Percentiles rank a stretch among this genome's conserved stretches.
Evolutionary conservation across 2,113 vertebrate genomes (phyloP).

Genomic region (Dasyurus viverrinus): DNA sequence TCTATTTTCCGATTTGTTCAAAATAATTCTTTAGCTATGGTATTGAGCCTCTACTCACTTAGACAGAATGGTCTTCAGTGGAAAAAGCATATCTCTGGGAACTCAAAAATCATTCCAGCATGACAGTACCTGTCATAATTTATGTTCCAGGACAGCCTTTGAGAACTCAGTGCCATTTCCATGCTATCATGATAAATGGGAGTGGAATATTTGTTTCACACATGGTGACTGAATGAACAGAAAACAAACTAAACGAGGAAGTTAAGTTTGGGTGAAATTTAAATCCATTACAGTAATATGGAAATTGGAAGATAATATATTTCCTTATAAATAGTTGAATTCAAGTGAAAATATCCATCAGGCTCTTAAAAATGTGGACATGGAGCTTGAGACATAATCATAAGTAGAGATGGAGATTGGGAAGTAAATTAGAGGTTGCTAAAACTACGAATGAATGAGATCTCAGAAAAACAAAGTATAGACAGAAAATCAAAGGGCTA

Average conservation of each 20-base stretch:
- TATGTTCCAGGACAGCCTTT: not conserved
- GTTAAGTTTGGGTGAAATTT: not conserved
- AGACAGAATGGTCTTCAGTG: not conserved
- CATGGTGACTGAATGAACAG: not conserved
- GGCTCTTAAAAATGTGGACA: not conserved
- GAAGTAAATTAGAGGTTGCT: not conserved
- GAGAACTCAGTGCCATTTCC: not conserved
- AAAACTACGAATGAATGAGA: not conserved
- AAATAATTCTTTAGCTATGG: not conserved
- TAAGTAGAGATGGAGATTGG: not conserved
- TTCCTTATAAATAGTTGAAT: not conserved
- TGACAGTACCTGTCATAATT: not conserved
- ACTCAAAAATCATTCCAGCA: not conserved
- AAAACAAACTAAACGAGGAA: not conserved
- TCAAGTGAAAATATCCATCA: not conserved
- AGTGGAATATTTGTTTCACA: not conserved
- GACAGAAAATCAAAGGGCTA: not conserved
- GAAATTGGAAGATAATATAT: not conserved
- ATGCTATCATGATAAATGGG: not conserved
- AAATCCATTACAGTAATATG: not conserved
- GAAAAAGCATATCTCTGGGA: not conserved
- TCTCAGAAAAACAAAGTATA: not conserved
- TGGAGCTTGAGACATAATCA: not conserved
- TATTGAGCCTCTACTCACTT: not conserved
- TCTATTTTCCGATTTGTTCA: not conserved